Conservation (phyloP, 2,113 vertebrate genomes). For the Dromas ardeola region DNA sequence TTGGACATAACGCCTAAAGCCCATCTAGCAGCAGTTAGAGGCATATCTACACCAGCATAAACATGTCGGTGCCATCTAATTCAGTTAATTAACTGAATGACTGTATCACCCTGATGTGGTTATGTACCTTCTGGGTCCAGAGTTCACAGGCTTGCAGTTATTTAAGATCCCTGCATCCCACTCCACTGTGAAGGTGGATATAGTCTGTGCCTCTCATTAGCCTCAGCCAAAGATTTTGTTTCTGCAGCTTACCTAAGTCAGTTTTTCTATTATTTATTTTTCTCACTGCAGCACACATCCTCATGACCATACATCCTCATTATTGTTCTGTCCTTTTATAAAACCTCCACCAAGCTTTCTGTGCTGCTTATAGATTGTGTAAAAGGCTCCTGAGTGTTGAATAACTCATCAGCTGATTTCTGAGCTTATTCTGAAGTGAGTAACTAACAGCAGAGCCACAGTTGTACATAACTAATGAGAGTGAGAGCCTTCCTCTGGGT, state of each 20-base stretch:
- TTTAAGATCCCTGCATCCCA: background rate
- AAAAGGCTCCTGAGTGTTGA: conserved; percentile 6
- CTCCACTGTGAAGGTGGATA: background rate
- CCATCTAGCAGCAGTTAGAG: background rate
- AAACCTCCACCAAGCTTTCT: background rate
- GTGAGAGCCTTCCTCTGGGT: background rate
- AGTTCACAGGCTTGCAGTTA: background rate
- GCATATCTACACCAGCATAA: background rate
- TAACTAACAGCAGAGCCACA: background rate
- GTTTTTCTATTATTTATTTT: conserved; percentile 29
- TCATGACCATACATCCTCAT: background rate
- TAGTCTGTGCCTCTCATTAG: background rate
- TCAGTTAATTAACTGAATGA: conserved; percentile 10
- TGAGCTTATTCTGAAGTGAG: background rate
- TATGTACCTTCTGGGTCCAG: background rate
- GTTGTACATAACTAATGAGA: background rate
- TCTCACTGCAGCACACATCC: background rate
- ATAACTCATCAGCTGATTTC: background rate
- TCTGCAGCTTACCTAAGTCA: background rate
- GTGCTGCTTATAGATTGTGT: background rate
- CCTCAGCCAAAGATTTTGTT: background rate
- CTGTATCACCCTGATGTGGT: background rate
- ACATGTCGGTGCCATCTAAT: background rate
- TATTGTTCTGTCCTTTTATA: background rate
- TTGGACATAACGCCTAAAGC: background rate